These are phyloP conservation scores for Latrodectus geometricus DNA, from an alignment of 1,140 invertebrate species.

Conservation along the genomic window DNA sequence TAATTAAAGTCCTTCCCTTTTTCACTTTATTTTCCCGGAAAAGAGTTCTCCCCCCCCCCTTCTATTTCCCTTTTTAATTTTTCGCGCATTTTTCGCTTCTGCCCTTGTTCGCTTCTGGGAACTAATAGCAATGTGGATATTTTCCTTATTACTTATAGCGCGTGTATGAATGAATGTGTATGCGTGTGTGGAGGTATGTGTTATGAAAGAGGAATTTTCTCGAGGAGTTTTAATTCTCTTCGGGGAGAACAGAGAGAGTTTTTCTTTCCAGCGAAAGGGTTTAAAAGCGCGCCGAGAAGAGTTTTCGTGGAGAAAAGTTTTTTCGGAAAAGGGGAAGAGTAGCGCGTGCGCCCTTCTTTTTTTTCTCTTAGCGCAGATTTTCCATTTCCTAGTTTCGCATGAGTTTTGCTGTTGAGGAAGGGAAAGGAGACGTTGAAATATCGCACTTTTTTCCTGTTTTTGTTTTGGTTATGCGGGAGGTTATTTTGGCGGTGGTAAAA, in stretches of 20 bases:
- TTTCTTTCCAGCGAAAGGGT: background rate
- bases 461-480: background rate
- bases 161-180: background rate
- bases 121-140: background rate
- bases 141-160: background rate
- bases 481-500: background rate
- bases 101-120: background rate
- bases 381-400: background rate
- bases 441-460: background rate
- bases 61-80: conserved; percentile 33
- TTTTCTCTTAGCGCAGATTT: too few species aligned
- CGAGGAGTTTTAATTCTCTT: background rate
- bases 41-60: background rate
- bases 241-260: background rate
- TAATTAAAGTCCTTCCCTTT: conserved; percentile 27
- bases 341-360: too few species aligned
- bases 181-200: background rate
- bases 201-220: background rate
- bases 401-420: background rate
- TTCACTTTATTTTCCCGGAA: background rate
- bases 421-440: background rate
- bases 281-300: background rate
- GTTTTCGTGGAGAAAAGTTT: too few species aligned
- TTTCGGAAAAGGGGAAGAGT: too few species aligned
- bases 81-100: conserved; percentile 6